Evolutionary conservation across 2,797 vertebrate species (phyloP), one percentile per base, ranked within the genome.

Genomic region (Enteromius mattozi): DNA sequence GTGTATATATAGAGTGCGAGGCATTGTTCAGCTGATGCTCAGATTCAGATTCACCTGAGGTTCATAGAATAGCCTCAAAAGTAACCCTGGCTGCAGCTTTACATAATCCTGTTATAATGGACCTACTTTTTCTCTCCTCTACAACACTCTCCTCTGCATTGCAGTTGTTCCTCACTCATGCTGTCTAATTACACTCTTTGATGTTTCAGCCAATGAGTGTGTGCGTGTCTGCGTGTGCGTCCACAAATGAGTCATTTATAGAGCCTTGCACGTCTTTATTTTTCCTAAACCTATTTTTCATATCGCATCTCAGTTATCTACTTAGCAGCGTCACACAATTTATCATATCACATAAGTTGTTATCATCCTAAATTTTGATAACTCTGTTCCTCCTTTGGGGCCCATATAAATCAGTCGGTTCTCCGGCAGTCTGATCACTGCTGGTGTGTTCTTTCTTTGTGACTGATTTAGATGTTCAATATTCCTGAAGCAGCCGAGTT

Each of bases 161-260:
- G 88, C 89, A 88, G 88, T 86, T 86, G 83, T 87, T 75, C 76
- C 61, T 86, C 85, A 84, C 81, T 86, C 59, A 79, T 76, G 33
- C 86, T 56, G 77, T 84, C 80, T 88, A 86, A 88, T 89, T 84
- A 85, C 79, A 65, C 66, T 84, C 79, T 84, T 81, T 85, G 47
- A 86, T 81, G 70, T 81, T 79, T 33, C 61, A 80, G 74, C 75
- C 81, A 82, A 33, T 83, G 61, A 40, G 78, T 59, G 69, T 33
- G 76, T 69, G 71, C 17, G 40, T 49, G 70, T 71, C 61, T 49
- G 66, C 68, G 71, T 69, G 74, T 24, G 72, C 76, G 54, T 45
- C 45, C 65, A 84, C 80, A 84, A 81, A 82, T 86, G 81, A 82
- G 84, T 84, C 83, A 76, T 81, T 85, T 74, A 68, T 33, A 42